Percentiles rank a stretch among this genome's conserved stretches.
Conservation (phyloP, 2,888 invertebrate genomes). For the Arrhopalites spinosus region DNA sequence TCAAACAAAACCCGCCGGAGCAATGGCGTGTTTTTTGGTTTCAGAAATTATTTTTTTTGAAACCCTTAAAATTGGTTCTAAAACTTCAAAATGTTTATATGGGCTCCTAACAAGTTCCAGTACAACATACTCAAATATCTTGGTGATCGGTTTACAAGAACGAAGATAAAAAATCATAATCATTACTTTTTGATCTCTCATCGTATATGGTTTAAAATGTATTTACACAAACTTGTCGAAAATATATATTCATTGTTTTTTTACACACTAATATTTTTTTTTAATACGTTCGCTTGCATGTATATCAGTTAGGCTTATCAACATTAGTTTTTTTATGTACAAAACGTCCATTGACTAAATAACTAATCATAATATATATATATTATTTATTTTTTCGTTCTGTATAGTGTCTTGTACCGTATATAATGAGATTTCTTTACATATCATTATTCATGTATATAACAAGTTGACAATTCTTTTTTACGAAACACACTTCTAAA, state of each 20-base stretch:
- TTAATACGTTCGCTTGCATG: too few species aligned
- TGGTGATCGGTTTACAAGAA: too few species aligned
- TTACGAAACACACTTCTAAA: slow-evolving; percentile 8
- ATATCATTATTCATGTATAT: slow-evolving; percentile 5
- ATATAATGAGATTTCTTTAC: not conserved
- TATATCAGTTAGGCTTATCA: too few species aligned
- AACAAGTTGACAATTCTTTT: not conserved
- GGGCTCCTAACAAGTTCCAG: too few species aligned
- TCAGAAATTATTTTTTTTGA: too few species aligned
- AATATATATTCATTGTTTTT: slow-evolving; percentile 24
- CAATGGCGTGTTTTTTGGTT: too few species aligned
- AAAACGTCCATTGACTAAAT: slow-evolving; percentile 20
- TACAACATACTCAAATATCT: too few species aligned
- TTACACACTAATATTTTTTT: not conserved
- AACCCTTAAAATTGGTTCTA: too few species aligned
- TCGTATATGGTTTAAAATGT: not conserved
- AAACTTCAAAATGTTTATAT: too few species aligned
- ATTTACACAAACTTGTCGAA: slow-evolving; percentile 1
- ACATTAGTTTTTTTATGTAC: slow-evolving; percentile 17
- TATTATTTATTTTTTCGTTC: not conserved
- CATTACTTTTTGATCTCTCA: too few species aligned
- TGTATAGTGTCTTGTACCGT: not conserved
- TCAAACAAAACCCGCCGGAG: too few species aligned
- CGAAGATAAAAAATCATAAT: too few species aligned
- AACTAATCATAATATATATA: not conserved